These are phyloP conservation scores for Pyrgilauda ruficollis DNA, from an alignment of 2,113 vertebrate species.

Conservation along the genomic window DNA sequence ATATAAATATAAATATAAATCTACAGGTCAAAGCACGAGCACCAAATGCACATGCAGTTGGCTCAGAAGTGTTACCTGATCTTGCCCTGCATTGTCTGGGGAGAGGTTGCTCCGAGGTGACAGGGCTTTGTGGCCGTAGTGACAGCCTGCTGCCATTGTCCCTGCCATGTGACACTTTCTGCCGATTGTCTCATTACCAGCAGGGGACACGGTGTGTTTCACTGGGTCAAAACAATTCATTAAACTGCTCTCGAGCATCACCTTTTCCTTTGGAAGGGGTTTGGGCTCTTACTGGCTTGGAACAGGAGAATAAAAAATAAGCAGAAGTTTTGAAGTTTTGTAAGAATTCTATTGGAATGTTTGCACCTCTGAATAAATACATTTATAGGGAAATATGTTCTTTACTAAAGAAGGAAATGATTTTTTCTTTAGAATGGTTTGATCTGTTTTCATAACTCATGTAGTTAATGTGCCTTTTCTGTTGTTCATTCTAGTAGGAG, in stretches of 20 bases:
- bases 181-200: conserved; percentile 37
- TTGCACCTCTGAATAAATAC: conserved; percentile 6
- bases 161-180: conserved; percentile 30
- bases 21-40: neutral
- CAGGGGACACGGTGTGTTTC: neutral
- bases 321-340: neutral
- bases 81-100: neutral
- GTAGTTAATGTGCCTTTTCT: neutral
- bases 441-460: conserved; percentile 15
- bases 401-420: neutral
- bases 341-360: neutral
- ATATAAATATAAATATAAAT: no score
- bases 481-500: neutral
- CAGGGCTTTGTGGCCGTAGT: neutral
- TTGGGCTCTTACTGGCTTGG: neutral
- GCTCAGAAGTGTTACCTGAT: conserved; percentile 6
- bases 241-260: neutral
- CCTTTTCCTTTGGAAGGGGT: neutral
- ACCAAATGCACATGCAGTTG: neutral
- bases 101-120: conserved; percentile 2
- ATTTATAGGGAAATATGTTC: neutral
- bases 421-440: neutral
- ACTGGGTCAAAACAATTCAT: conserved; percentile 14
- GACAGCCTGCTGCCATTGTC: conserved; percentile 7
- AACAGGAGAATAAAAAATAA: conserved; percentile 1